A percentile compares a stretch with the other conserved stretches of the same genome.
Conservation (phyloP, 2,888 invertebrate species). For the Smittia aterrima region DNA sequence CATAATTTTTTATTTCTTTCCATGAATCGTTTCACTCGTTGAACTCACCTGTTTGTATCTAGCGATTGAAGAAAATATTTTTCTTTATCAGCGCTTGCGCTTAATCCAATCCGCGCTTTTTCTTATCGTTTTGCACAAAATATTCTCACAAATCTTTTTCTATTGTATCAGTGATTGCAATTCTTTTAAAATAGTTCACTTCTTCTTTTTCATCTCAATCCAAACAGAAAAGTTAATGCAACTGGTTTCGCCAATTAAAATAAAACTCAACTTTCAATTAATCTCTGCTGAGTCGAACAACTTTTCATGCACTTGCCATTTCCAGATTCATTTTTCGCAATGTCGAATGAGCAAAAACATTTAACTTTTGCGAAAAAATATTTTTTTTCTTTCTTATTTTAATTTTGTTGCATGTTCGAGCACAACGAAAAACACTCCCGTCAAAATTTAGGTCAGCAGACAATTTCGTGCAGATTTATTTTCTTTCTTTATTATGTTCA, state of each 20-base stretch:
- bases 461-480: neutral
- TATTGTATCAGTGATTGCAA: neutral
- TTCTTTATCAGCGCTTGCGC: neutral
- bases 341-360: neutral
- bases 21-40: neutral
- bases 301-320: constrained; percentile 11
- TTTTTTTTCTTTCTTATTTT: neutral
- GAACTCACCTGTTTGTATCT: constrained; percentile 10
- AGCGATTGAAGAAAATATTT: neutral
- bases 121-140: neutral
- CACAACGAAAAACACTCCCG: neutral
- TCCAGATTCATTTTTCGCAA: neutral
- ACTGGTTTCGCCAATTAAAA: constrained; percentile 9
- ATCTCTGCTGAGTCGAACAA: neutral
- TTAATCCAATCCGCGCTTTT: neutral
- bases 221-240: neutral
- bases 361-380: neutral
- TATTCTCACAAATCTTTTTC: neutral
- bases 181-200: too few relatives aligned
- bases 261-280: neutral
- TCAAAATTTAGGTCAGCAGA: neutral
- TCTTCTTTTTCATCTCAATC: neutral
- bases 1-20: neutral
- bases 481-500: too few relatives aligned
- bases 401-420: neutral